phyloP scores from a whole-genome alignment of 2,113 vertebrate species.

The Neodontobutis hainanensis region DNA sequence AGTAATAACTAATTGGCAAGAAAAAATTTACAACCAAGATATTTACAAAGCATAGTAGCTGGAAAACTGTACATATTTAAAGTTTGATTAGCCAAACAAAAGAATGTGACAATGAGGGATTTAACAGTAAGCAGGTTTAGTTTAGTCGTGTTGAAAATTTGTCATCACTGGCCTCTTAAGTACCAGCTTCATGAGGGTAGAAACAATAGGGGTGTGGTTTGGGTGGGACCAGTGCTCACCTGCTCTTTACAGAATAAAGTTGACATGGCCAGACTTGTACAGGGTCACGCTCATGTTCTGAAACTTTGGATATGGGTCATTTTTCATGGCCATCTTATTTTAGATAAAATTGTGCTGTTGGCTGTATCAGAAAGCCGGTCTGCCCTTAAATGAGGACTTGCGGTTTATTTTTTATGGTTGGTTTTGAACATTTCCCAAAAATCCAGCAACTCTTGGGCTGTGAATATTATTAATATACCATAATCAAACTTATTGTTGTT shows the following conservation, averaged over 20 bases:
- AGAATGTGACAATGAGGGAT: conserved; percentile 3
- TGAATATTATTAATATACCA: background rate
- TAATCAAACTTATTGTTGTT: background rate
- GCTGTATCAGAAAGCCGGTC: conserved; percentile 18
- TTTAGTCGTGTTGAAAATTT: conserved; percentile 15
- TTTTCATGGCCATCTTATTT: background rate
- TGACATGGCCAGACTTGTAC: conserved; percentile 35
- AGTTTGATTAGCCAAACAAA: background rate
- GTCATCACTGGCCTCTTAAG: conserved; percentile 21
- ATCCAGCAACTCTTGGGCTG: conserved; percentile 9
- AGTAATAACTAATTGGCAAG: too few species aligned
- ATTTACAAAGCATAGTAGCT: background rate
- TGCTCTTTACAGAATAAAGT: conserved; percentile 16
- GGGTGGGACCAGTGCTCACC: conserved; percentile 36
- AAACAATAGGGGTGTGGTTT: conserved; percentile 34
- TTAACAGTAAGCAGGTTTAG: background rate
- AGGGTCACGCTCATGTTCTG: conserved; percentile 15
- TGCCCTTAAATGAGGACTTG: conserved; percentile 17
- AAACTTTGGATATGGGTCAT: background rate
- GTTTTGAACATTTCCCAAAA: conserved; percentile 10
- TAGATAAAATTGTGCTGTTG: conserved; percentile 11
- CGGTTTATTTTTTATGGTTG: conserved; percentile 5
- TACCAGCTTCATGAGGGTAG: conserved; percentile 28
- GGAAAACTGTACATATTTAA: background rate
- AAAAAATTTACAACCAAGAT: background rate